Percentiles rank a stretch among this genome's conserved stretches.
phyloP scores from a whole-genome alignment of 1,140 invertebrate species.

The Colletes gigas region DNA sequence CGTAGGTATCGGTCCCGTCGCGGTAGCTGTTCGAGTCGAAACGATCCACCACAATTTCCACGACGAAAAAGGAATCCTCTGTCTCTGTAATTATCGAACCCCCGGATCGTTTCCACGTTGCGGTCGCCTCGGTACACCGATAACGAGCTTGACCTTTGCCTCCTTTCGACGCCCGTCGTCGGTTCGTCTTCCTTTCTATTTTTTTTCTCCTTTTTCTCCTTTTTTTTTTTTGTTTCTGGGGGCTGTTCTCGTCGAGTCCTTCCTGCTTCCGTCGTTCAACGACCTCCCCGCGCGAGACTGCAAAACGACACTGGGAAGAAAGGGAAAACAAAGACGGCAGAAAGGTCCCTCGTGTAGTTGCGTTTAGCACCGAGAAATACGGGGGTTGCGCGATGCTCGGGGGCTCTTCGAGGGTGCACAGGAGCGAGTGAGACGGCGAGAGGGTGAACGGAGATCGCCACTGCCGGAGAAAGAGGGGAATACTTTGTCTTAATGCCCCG shows the following conservation, averaged over 20 bases:
- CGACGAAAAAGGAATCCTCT: background rate
- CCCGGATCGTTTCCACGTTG: constrained; percentile 35
- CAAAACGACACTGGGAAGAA: constrained; percentile 80
- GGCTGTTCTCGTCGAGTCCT: constrained; percentile 37
- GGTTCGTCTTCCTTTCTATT: constrained; percentile 24
- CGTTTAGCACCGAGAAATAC: constrained; percentile 73
- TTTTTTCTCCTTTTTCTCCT: background rate
- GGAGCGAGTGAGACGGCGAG: constrained; percentile 31
- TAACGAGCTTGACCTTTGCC: constrained; percentile 22
- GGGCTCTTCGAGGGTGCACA: constrained; percentile 57
- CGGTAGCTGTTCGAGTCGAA: background rate
- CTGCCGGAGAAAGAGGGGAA: constrained; percentile 22
- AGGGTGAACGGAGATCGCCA: constrained; percentile 8
- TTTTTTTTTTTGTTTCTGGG: background rate
- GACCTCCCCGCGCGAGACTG: constrained; percentile 75
- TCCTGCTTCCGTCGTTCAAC: constrained; percentile 60
- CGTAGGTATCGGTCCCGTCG: background rate
- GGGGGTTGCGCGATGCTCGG: constrained; percentile 66
- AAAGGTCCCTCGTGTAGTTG: constrained; percentile 77
- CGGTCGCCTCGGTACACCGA: constrained; percentile 31
- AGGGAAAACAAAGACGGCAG: constrained; percentile 80
- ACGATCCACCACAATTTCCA: background rate
- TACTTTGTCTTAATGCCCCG: constrained; percentile 52
- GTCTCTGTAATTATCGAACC: constrained; percentile 19
- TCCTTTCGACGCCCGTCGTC: background rate